Evolutionary conservation across 92 coral and sea anemone genomes (phyloP).

Genomic region (Plumapathes pennacea): DNA sequence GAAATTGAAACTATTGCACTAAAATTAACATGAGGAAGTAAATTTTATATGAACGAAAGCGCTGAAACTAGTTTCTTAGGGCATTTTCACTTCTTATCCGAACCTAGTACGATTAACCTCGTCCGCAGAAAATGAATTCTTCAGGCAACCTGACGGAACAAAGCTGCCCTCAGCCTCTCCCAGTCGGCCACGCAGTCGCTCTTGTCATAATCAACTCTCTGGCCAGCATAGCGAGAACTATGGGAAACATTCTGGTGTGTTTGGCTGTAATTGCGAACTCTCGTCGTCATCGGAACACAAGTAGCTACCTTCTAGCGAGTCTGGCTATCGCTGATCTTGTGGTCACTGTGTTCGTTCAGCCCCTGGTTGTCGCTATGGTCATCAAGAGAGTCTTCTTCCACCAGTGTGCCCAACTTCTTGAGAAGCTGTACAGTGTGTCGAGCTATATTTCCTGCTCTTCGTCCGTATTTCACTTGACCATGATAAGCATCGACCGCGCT

Average conservation of each 20-base stretch:
- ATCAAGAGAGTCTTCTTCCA: conserved; percentile 12
- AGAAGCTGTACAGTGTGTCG: conserved; percentile 6
- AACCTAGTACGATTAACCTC: too few species aligned
- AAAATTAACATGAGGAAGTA: too few species aligned
- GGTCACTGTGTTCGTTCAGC: conserved; percentile 47
- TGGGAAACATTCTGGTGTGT: conserved; percentile 43
- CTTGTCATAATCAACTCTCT: conserved; percentile 10
- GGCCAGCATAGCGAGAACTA: conserved; percentile 32
- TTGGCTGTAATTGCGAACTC: conserved; percentile 30
- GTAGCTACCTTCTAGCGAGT: conserved; percentile 49
- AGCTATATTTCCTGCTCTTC: conserved; percentile 40
- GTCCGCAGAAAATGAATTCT: too few species aligned
- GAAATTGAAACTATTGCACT: too few species aligned
- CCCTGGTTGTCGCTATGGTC: conserved; percentile 13
- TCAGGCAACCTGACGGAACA: too few species aligned
- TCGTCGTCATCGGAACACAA: conserved; percentile 36
- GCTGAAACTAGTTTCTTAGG: too few species aligned
- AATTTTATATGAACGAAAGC: too few species aligned
- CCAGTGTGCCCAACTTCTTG: conserved; percentile 26
- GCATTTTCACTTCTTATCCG: not conserved
- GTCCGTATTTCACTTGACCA: conserved; percentile 44
- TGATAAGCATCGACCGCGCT: conserved; percentile 50
- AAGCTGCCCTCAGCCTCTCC: too few species aligned
- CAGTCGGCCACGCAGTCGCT: conserved; percentile 5
- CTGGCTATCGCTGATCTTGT: conserved; percentile 54